These are phyloP conservation scores for Dolichomitus sp. DNA, from an alignment of 2,888 invertebrate genomes.

Conservation along the genomic window DNA sequence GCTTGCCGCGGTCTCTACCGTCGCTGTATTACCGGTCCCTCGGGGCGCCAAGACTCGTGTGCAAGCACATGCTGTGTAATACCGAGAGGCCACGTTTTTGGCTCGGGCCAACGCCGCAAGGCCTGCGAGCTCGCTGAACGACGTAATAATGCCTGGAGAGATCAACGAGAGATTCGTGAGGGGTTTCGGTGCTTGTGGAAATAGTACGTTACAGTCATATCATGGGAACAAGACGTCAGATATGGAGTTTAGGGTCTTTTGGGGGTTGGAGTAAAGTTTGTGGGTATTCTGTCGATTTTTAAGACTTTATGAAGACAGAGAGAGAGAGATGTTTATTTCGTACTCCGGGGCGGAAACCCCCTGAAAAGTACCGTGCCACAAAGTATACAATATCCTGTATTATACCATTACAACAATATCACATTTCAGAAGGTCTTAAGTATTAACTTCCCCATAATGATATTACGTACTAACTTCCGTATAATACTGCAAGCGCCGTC, in stretches of 20 bases:
- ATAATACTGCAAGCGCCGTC: no score
- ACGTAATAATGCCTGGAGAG: constrained; percentile 25
- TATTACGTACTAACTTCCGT: no score
- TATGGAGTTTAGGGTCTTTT: not conserved
- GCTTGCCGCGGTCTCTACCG: constrained; percentile 53
- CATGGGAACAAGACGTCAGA: not conserved
- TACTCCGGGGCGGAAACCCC: no score
- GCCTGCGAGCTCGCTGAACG: constrained; percentile 29
- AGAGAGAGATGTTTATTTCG: no score
- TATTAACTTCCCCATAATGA: no score
- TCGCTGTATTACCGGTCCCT: constrained; percentile 38
- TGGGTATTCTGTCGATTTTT: no score
- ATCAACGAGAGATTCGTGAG: constrained; percentile 4
- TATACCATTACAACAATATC: no score
- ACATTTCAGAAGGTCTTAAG: no score
- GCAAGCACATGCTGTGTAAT: constrained; percentile 26
- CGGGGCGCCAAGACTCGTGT: constrained; percentile 52
- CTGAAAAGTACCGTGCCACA: no score
- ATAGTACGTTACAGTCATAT: constrained; percentile 22
- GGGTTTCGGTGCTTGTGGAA: constrained; percentile 10
- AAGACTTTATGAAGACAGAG: no score
- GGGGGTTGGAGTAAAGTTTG: no score
- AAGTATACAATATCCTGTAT: no score
- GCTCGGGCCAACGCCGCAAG: constrained; percentile 33
- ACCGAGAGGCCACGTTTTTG: constrained; percentile 40